These are phyloP conservation scores for Calypte anna DNA, from an alignment of 2,113 vertebrate genomes.

Conservation along the genomic window DNA sequence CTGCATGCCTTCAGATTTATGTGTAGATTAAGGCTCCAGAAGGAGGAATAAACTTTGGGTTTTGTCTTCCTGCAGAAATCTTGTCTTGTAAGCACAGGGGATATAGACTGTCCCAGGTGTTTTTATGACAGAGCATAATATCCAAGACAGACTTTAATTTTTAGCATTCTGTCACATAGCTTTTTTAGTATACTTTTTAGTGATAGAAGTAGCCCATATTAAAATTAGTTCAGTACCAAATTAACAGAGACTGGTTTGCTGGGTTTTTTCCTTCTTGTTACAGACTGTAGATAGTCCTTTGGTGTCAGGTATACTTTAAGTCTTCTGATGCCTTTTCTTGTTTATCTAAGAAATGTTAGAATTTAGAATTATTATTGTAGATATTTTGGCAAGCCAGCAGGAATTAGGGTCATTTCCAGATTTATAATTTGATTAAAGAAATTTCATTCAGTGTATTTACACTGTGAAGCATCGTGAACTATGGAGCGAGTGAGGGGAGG, in stretches of 20 bases:
- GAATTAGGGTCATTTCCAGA: background rate
- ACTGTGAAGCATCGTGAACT: background rate
- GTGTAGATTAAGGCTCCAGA: background rate
- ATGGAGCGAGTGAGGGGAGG: background rate
- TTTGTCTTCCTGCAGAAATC: background rate
- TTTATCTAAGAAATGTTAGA: slow-evolving; percentile 24
- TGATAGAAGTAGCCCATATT: background rate
- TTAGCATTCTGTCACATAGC: background rate
- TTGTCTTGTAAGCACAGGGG: background rate
- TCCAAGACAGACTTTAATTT: background rate
- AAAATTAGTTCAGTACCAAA: background rate
- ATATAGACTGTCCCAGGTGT: background rate
- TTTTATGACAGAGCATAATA: background rate
- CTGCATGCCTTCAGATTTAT: background rate
- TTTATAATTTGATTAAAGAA: slow-evolving; percentile 52
- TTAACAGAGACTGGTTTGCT: background rate
- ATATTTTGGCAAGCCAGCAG: slow-evolving; percentile 27
- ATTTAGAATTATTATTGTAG: slow-evolving; percentile 39
- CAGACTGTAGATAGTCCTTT: background rate
- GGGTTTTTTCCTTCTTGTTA: background rate
- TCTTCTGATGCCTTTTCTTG: background rate
- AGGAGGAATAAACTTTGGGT: background rate
- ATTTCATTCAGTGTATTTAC: slow-evolving; percentile 21
- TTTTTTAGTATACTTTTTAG: background rate
- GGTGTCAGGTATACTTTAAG: background rate